Evolutionary conservation across 1,140 invertebrate species (phyloP).

Genomic region (Zaprionus taronus): DNA sequence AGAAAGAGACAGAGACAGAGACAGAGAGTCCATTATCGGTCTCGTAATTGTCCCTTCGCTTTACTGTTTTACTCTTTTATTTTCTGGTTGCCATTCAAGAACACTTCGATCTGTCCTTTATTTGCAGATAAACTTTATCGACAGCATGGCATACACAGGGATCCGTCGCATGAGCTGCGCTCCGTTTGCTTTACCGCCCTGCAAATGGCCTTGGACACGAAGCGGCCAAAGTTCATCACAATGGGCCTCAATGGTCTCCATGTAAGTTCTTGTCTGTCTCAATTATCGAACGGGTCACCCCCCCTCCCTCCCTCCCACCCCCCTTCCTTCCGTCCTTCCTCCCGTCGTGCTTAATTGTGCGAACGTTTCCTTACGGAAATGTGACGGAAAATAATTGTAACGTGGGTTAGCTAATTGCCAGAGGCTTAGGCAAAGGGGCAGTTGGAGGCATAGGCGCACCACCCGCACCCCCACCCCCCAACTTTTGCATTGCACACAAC

Average conservation of each 20-base stretch:
- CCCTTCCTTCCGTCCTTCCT: no score
- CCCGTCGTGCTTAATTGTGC: conserved; percentile 7
- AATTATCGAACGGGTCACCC: not conserved
- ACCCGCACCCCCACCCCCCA: not conserved
- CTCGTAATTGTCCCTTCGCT: conserved; percentile 18
- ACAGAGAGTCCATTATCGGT: conserved; percentile 3
- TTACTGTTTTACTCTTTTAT: conserved; percentile 18
- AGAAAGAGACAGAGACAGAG: no score
- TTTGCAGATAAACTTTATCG: conserved; percentile 91
- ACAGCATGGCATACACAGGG: conserved; percentile 91
- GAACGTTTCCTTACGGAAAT: conserved; percentile 34
- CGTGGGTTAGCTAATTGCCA: conserved; percentile 40
- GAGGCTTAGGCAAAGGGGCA: not conserved
- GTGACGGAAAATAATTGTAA: conserved; percentile 36
- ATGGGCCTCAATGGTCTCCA: conserved; percentile 93
- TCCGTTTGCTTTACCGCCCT: conserved; percentile 92
- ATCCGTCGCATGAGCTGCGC: conserved; percentile 92
- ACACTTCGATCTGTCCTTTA: conserved; percentile 29
- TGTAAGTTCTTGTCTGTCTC: conserved; percentile 86
- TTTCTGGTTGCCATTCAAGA: conserved; percentile 27
- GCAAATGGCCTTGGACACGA: conserved; percentile 94
- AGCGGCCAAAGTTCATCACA: conserved; percentile 92
- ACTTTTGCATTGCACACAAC: no score
- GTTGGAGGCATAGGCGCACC: not conserved
- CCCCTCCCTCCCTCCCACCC: no score